Conservation (phyloP, 2,113 vertebrate species). For the Scolopax mira region DNA sequence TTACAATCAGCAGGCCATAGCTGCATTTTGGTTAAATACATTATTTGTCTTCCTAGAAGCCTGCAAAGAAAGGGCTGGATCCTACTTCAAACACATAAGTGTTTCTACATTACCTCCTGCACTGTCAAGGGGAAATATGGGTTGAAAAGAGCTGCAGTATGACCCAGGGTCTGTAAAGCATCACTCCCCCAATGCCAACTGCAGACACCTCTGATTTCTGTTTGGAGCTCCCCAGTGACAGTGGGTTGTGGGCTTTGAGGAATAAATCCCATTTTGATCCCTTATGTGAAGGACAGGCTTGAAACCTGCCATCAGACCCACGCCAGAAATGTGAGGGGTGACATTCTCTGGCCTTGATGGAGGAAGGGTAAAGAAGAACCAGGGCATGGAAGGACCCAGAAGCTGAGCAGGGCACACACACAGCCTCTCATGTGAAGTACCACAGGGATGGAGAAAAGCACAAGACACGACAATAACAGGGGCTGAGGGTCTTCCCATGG, state of each 20-base stretch:
- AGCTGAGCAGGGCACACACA: background rate
- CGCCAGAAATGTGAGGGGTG: background rate
- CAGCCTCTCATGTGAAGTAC: background rate
- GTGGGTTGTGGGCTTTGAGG: background rate
- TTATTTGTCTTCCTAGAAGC: background rate
- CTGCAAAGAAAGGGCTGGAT: background rate
- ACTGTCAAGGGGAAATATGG: background rate
- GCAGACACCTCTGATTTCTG: background rate
- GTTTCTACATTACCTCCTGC: background rate
- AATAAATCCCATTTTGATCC: background rate
- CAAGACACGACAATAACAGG: background rate
- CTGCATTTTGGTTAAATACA: background rate
- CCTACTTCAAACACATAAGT: accelerated
- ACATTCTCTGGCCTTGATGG: background rate
- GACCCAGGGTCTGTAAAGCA: background rate
- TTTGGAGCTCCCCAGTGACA: background rate
- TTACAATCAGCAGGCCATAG: background rate
- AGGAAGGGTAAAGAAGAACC: background rate
- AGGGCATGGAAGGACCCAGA: background rate
- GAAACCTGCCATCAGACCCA: background rate
- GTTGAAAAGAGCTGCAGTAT: background rate
- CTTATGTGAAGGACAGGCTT: background rate
- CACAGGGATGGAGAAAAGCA: background rate
- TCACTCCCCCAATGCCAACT: background rate
- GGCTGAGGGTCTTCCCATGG: background rate